phyloP scores from a whole-genome alignment of 2,888 invertebrate species.

The Autographa gamma region DNA sequence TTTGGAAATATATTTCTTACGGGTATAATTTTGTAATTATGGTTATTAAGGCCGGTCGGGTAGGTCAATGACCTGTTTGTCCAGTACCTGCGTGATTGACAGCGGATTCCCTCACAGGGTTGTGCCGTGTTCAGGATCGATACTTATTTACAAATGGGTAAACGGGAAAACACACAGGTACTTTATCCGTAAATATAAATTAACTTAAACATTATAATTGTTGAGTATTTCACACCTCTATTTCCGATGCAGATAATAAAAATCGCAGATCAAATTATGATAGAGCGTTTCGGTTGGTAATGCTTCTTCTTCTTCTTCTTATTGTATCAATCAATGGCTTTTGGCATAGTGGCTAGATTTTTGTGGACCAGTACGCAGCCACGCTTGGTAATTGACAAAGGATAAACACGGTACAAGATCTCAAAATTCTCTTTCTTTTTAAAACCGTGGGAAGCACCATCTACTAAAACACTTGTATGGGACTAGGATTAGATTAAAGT shows the following conservation, averaged over 20 bases:
- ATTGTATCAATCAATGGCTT: no score
- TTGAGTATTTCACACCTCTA: background rate
- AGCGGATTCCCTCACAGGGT: background rate
- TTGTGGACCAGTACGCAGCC: no score
- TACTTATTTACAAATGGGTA: background rate
- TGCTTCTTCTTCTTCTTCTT: no score
- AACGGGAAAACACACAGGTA: background rate
- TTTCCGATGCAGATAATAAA: background rate
- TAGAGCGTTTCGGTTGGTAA: no score
- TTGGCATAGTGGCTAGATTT: no score
- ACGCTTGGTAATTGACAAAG: no score
- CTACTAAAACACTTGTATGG: background rate
- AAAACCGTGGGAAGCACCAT: no score
- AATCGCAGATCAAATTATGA: no score
- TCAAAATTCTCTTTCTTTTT: no score
- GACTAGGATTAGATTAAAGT: background rate
- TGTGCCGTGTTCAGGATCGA: background rate
- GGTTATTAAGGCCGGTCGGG: background rate
- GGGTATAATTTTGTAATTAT: background rate
- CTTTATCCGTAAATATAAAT: background rate
- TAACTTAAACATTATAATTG: no score
- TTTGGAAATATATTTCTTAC: conserved; percentile 8
- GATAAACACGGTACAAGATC: no score
- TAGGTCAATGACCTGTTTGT: background rate
- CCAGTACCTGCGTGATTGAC: background rate